phyloP scores from a whole-genome alignment of 2,113 vertebrate species.

The Cathartes aura region DNA sequence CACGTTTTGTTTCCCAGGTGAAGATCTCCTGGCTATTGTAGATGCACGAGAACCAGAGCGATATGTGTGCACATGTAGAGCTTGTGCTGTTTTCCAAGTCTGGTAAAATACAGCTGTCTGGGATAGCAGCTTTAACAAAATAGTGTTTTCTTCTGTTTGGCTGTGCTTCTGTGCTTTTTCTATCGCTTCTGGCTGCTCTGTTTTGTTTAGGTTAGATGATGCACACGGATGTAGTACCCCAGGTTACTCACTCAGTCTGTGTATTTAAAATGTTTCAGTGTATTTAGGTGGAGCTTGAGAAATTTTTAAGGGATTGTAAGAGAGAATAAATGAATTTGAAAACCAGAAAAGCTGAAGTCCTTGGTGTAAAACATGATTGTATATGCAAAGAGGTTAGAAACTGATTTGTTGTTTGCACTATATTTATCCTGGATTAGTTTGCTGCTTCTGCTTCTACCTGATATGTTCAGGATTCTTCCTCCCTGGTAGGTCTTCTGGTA shows the following conservation, averaged over 20 bases:
- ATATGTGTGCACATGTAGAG: background rate
- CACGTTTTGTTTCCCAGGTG: background rate
- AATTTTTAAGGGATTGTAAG: background rate
- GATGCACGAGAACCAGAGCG: background rate
- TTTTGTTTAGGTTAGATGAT: background rate
- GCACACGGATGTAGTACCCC: background rate
- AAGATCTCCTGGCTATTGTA: background rate
- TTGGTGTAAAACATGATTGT: background rate
- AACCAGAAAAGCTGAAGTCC: background rate
- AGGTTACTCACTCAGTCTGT: background rate
- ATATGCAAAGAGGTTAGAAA: background rate
- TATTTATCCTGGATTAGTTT: background rate
- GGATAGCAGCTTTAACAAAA: background rate
- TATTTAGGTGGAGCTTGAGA: background rate
- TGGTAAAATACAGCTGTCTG: background rate
- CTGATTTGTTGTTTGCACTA: background rate
- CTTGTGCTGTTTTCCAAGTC: background rate
- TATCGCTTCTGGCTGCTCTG: background rate
- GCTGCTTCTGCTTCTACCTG: background rate
- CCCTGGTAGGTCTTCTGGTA: background rate
- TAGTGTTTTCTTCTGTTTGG: background rate
- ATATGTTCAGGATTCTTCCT: background rate
- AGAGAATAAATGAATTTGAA: too few species aligned
- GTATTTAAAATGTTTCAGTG: background rate
- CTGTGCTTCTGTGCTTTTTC: background rate